Conservation (phyloP, 2,113 vertebrate genomes). For the Phaethornis superciliosus region DNA sequence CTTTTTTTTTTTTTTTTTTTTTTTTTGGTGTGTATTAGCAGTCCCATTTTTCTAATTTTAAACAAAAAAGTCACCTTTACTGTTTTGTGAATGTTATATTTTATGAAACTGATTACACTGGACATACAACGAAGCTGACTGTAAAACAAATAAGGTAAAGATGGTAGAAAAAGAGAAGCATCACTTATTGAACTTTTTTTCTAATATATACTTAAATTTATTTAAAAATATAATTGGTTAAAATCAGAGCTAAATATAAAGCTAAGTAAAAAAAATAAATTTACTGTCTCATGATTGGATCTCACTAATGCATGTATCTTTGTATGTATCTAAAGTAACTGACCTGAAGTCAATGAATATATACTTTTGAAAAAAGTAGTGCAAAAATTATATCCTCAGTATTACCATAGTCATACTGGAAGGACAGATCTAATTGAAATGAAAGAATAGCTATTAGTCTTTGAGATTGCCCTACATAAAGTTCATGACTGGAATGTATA, state of each 20-base stretch:
- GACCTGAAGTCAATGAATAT: neutral
- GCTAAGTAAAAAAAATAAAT: neutral
- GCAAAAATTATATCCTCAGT: neutral
- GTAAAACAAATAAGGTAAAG: neutral
- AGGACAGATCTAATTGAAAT: constrained; percentile 29
- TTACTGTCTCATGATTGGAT: neutral
- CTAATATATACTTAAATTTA: neutral
- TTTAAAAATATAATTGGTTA: neutral
- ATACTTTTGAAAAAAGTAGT: constrained; percentile 3
- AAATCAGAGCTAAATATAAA: neutral
- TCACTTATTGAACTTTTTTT: neutral
- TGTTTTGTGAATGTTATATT: neutral
- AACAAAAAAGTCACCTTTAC: neutral
- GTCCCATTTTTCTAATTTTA: neutral
- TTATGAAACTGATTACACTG: neutral
- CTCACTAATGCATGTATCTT: neutral
- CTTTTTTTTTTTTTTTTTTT: neutral
- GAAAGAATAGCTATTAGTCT: constrained; percentile 18
- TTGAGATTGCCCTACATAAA: constrained; percentile 21
- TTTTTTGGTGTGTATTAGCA: neutral
- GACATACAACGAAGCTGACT: neutral
- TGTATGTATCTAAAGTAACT: neutral
- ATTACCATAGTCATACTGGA: neutral
- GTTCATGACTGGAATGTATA: neutral
- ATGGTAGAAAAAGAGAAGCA: neutral